Base-by-base conservation (phyloP, 2,797 vertebrate species). In the Danio tinwini region DNA sequence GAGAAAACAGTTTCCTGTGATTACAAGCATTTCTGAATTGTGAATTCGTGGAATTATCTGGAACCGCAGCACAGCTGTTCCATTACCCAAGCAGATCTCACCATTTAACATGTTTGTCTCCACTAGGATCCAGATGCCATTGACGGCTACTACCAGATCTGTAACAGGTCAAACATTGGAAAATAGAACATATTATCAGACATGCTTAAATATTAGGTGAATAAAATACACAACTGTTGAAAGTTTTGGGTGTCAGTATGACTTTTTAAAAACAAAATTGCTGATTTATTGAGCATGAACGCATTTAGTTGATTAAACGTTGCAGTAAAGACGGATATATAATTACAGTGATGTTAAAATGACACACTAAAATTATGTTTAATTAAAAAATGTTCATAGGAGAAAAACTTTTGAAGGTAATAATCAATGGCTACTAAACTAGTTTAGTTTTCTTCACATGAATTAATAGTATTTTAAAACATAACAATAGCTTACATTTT, bases 71-170 rank as follows among this genome's bases (percentile, higher is more conserved):
- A 73, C 55, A 73, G 42, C 42, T 73, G 53, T 49, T 14, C n/a
- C 74, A 55, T 7, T 11, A 11, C 8, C 52, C 39, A 7, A 53
- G 14, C 21, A 47, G 58, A 61, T 44, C 37, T 92, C 92, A 99
- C 98, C 96, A 83, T 93, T 93, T 82, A 96, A 88, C 85, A 94
- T 96, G 91, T 96, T 98, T 0, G 96, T 97, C 88, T 99, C 96
- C 87, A 96, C 95, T 0, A 99, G 93, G 90, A 99, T 97, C 97
- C 98, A 99, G 74, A 98, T 91, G 11, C 97, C 97, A 0, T 99
- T 99, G 75, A 97, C 90, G 1, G 97, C 97, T 81, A 99, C 97
- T 80, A 98, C 96, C 74, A 90, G 89, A 92, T 97, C 98, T 99
- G 89, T 42, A 92, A 45, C 40, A 64, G 29, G 73, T 4, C 16